A percentile compares a stretch with the other conserved stretches of the same genome.
Evolutionary conservation across 2,888 invertebrate species (phyloP).

Genomic region (Trachelus tabidus): DNA sequence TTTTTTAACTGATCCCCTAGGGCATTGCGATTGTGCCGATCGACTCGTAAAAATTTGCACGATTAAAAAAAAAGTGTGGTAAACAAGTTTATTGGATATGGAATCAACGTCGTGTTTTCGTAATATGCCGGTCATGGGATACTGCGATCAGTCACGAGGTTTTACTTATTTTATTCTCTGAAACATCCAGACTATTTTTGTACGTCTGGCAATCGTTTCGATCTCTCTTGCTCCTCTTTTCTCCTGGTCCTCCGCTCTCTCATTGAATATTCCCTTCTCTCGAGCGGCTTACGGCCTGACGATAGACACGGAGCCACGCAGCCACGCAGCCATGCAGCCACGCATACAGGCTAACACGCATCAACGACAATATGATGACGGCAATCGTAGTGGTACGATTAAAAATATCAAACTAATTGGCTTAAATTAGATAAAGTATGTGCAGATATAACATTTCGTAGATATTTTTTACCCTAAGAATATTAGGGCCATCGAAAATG

Average conservation of each 20-base stretch:
- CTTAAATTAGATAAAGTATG: not conserved
- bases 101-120: not conserved
- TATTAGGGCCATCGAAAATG: too few relatives aligned
- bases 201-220: not conserved
- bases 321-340: too few relatives aligned
- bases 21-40: not conserved
- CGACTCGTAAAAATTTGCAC: not conserved
- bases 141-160: not conserved
- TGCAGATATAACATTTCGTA: not conserved
- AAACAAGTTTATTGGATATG: conserved; percentile 28
- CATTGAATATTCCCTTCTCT: not conserved
- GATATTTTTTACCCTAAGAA: not conserved
- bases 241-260: conserved; percentile 17
- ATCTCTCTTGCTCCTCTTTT: conserved; percentile 16
- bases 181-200: not conserved
- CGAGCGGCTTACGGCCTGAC: conserved; percentile 7
- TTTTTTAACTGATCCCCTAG: not conserved
- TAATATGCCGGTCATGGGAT: not conserved
- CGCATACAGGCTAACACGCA: not conserved
- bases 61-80: not conserved
- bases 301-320: not conserved
- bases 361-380: not conserved
- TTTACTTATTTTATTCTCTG: not conserved
- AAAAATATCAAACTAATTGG: not conserved
- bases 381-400: not conserved